A percentile compares a stretch with the other conserved stretches of the same genome.
phyloP scores from a whole-genome alignment of 2,113 vertebrate genomes.

The Rhizomys pruinosus region DNA sequence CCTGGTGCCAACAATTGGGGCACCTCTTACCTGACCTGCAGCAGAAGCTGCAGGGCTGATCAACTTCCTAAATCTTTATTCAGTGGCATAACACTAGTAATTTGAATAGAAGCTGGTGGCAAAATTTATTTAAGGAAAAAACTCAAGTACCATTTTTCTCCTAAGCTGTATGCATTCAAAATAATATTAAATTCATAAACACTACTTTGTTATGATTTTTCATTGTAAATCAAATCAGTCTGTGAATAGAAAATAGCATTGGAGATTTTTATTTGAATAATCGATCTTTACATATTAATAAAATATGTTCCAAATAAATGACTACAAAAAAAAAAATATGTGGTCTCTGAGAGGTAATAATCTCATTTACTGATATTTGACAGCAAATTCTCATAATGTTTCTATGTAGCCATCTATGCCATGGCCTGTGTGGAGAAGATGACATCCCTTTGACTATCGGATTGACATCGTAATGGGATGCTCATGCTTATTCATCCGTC shows the following conservation, averaged over 20 bases:
- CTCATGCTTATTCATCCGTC: too few relatives aligned
- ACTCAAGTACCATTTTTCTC: background rate
- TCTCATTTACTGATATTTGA: background rate
- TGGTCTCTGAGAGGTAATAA: background rate
- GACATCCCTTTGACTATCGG: background rate
- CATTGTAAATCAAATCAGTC: background rate
- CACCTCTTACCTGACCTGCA: too few relatives aligned
- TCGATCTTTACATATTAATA: too few relatives aligned
- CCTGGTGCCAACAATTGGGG: too few relatives aligned
- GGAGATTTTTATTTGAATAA: background rate
- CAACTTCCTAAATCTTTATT: background rate
- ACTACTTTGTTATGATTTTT: background rate
- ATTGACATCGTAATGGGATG: too few relatives aligned
- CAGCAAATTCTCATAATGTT: background rate
- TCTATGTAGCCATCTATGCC: too few relatives aligned
- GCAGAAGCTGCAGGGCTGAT: too few relatives aligned
- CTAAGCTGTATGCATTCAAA: background rate
- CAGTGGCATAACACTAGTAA: background rate
- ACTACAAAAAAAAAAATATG: background rate
- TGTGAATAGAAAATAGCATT: background rate
- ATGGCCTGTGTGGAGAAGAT: background rate
- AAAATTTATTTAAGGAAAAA: background rate
- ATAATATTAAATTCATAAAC: background rate
- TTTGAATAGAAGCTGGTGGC: background rate
- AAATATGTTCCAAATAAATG: too few relatives aligned